A percentile compares a stretch with the other conserved stretches of the same genome.
These are phyloP conservation scores for Drosophila cardini DNA, from an alignment of 1,140 invertebrate species.

Conservation along the genomic window DNA sequence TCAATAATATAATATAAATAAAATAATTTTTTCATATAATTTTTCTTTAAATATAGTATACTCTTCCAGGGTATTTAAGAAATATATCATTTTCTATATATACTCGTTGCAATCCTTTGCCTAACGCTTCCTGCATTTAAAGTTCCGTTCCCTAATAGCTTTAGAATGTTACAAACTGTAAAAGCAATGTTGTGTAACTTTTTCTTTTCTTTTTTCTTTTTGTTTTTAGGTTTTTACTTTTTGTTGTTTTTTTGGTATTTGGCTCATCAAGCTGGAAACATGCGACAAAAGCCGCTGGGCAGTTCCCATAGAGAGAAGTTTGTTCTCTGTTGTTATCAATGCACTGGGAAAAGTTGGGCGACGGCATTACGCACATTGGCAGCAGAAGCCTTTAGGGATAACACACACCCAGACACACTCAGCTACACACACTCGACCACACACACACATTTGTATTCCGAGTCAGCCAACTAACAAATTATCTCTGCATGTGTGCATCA, in stretches of 20 bases:
- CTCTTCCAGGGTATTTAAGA: background rate
- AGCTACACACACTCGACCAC: background rate
- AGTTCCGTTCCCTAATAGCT: slow-evolving; percentile 21
- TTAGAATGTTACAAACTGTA: slow-evolving; percentile 45
- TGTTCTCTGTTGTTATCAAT: slow-evolving; percentile 44
- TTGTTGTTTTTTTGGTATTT: slow-evolving; percentile 31
- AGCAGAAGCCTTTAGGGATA: slow-evolving; percentile 44
- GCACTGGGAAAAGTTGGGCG: slow-evolving; percentile 46
- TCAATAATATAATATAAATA: no score
- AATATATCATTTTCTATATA: background rate
- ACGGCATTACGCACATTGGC: slow-evolving; percentile 53
- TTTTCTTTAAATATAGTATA: no score
- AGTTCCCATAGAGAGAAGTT: slow-evolving; percentile 44
- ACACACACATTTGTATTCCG: slow-evolving; percentile 39
- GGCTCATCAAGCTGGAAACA: slow-evolving; percentile 78
- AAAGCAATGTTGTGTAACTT: slow-evolving; percentile 67
- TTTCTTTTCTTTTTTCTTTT: slow-evolving; percentile 11
- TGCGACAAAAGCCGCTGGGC: slow-evolving; percentile 67
- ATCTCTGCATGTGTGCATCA: slow-evolving; percentile 79
- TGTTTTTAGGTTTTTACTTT: background rate
- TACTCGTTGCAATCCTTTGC: background rate
- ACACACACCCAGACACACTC: background rate
- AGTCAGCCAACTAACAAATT: slow-evolving; percentile 74
- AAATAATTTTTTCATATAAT: no score
- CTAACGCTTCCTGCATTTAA: background rate